Base-by-base conservation (phyloP, 2,888 invertebrate species). In the Harpalus rufipes region DNA sequence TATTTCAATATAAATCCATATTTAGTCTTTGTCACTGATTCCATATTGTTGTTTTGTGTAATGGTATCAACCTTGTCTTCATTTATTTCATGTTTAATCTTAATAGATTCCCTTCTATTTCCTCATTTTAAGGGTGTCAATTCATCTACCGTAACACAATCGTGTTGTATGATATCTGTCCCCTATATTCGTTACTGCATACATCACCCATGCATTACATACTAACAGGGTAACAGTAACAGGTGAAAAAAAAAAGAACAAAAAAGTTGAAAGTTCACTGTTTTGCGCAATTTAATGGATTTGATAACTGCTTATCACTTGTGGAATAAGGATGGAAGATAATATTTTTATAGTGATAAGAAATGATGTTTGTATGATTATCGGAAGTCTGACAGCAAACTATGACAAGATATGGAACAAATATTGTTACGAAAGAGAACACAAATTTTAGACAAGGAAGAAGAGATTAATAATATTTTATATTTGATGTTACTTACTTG, bases 271-370 rank as follows among this genome's bases (percentile, higher is more conserved):
- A 39, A 68, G 39, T 68, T 68, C 39, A 39, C 68, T 0, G 16
- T 21, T 72, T 74, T 74, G 72, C 72, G 72, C 44, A 74, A 74
- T 51, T 32, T 32, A 32, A 32, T 32, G 32, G 32, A 32, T 4
- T 32, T 16, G 44, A 3, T n/a, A 63, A 12, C 68, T 25, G 25
- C 68, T 32, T 68, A 68, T 68, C 32, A 39, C 10, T 10, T 12
- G 63, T 63, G 63, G 16, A 63, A 63, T n/a, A 68, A 68, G 68
- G 32, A 74, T 44, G 18, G 18, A 44, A 18, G 44, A 74, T 1
- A 74, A 74, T 51, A 74, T 74, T 74, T 74, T 74, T 74, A 44
- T 44, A 44, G 72, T 74, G 72, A 74, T 74, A 74, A 74, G 44
- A 8, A 1, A 74, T 51, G 72, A 74, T 44, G 72, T 74, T 74